Evolutionary conservation across 23 tunicate species (phyloP).

Genomic region (Clavelina lepadiformis): DNA sequence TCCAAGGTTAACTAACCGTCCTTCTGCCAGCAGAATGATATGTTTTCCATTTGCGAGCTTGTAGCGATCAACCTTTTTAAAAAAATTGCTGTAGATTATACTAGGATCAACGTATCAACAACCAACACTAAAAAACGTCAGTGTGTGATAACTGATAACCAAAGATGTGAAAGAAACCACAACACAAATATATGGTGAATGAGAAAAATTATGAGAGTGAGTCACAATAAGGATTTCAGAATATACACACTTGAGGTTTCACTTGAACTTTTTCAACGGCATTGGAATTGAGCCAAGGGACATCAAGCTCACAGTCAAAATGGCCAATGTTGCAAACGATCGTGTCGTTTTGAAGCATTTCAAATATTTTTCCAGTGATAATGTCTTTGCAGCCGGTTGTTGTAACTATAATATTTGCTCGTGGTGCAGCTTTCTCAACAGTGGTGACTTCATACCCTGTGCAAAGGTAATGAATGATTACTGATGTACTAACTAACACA

Average conservation of each 20-base stretch:
- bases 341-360: constrained; percentile 71
- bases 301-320: constrained; percentile 90
- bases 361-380: constrained; percentile 67
- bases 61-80: constrained; percentile 86
- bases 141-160: not conserved
- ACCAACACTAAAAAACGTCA: not conserved
- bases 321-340: constrained; percentile 99
- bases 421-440: constrained; percentile 90
- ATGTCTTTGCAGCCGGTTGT: constrained; percentile 95
- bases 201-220: not conserved
- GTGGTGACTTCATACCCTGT: constrained; percentile 89
- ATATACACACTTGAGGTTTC: constrained; percentile 71
- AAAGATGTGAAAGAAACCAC: constrained; percentile 1
- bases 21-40: constrained; percentile 92
- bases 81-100: too few relatives aligned
- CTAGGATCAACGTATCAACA: too few relatives aligned
- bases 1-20: constrained; percentile 92
- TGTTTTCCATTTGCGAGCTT: constrained; percentile 70
- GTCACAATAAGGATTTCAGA: not conserved
- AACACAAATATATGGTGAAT: not conserved
- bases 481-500: too few relatives aligned
- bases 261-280: constrained; percentile 73
- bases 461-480: too few relatives aligned
- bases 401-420: constrained; percentile 93
- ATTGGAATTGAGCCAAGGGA: constrained; percentile 90